A percentile compares a stretch with the other conserved stretches of the same genome.
These are phyloP conservation scores for Trisateles emortualis DNA, from an alignment of 2,888 invertebrate species.

Conservation along the genomic window DNA sequence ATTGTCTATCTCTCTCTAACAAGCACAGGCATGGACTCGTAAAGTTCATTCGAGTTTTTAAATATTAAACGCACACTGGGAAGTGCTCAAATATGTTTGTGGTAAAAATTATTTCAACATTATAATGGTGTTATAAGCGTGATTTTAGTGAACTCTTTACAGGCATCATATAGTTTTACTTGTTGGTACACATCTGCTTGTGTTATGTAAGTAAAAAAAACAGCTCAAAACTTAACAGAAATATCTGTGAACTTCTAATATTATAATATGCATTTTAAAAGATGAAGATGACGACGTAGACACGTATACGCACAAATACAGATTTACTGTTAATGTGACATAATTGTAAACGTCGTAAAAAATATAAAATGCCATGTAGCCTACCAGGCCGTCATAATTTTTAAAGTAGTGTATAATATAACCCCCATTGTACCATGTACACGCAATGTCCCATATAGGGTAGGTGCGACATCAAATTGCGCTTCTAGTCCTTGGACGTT, in stretches of 20 bases:
- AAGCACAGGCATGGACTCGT: slow-evolving; percentile 51
- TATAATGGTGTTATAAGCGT: slow-evolving; percentile 23
- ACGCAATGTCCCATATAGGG: too few relatives aligned
- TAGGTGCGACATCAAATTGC: too few relatives aligned
- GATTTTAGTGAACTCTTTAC: slow-evolving; percentile 10
- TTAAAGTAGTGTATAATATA: too few relatives aligned
- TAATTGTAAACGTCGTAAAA: too few relatives aligned
- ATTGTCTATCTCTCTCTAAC: slow-evolving; percentile 61
- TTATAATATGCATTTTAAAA: too few relatives aligned
- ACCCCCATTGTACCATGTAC: too few relatives aligned
- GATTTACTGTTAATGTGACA: too few relatives aligned
- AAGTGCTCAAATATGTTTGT: slow-evolving; percentile 15
- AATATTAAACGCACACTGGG: slow-evolving; percentile 25
- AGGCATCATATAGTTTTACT: slow-evolving; percentile 7
- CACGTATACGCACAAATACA: too few relatives aligned
- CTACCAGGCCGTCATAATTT: too few relatives aligned
- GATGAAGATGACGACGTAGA: too few relatives aligned
- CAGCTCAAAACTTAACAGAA: not conserved
- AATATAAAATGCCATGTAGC: too few relatives aligned
- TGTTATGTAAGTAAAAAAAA: not conserved
- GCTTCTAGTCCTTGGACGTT: too few relatives aligned
- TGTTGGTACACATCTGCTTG: not conserved
- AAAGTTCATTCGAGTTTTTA: slow-evolving; percentile 16
- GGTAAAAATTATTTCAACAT: slow-evolving; percentile 15
- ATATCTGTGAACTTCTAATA: not conserved